Evolutionary conservation across 2,113 vertebrate genomes (phyloP), one percentile per base, ranked within the genome.

Genomic region (Vulpes ferrilata): DNA sequence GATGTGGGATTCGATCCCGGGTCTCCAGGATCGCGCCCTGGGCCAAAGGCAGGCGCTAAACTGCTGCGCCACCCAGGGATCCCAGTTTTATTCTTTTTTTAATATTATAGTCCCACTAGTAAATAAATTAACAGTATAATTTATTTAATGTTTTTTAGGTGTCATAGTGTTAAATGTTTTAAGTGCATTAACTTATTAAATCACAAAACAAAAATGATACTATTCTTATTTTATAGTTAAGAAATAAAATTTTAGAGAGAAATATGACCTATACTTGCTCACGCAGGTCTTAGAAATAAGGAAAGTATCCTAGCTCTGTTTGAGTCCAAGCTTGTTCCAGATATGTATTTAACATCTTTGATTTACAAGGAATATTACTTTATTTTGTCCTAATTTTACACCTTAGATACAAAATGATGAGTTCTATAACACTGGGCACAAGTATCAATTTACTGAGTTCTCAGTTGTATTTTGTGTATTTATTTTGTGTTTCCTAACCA

Each of bases 101-200:
- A 85, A 38, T 57, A 51, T 79, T 60, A 35, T 48, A 78, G 65
- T 64, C 10, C n/a, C 5, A 38, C 5, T 19, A 51, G 55, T 35
- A 60, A 94, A 83, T 60, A 95, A 83, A 65, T 82, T 48, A 79
- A 94, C 27, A 64, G n/a, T 76, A 2, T 51, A 25, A 84, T 38
- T 59, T 92, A 79, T 80, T 94, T 84, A 84, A 65, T 60, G 12
- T 65, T 96, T 53, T 92, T 79, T 85, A 96, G 23, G 23, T 71
- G 3, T 30, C 11, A 85, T 73, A 88, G 30, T 74, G 7, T 48
- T 81, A n/a, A 85, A 17, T 84, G 6, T 73, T 79, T 17, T 73
- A 86, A 86, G 13, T 23, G 1, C 9, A 59, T n/a, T 94, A 60
- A 27, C 20, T 59, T 53, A 84, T 59, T 43, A 64, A 64, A 38